These are phyloP conservation scores for Nansenia antarctica DNA, from an alignment of 2,113 vertebrate genomes.

Conservation along the genomic window DNA sequence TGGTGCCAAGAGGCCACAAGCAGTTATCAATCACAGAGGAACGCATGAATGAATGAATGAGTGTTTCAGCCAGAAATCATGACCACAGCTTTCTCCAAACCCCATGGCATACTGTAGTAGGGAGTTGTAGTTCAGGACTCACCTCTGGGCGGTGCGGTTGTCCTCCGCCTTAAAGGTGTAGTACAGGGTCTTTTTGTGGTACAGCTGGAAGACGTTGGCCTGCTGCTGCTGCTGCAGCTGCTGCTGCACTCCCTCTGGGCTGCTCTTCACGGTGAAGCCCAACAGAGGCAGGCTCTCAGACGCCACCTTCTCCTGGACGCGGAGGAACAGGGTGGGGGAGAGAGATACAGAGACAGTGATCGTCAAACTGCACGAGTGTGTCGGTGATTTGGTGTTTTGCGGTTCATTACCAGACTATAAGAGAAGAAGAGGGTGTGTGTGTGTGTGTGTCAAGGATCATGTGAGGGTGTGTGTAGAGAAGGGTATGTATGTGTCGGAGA, in stretches of 20 bases:
- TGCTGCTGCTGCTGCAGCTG: no score
- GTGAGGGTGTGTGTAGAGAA: background rate
- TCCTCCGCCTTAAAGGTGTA: conserved; percentile 93
- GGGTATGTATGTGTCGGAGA: background rate
- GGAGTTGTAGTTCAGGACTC: conserved; percentile 15
- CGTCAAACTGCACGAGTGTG: no score
- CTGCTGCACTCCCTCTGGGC: conserved; percentile 75
- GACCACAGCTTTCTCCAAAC: background rate
- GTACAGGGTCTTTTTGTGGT: conserved; percentile 95
- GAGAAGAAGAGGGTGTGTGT: no score
- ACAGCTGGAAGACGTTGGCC: conserved; percentile 87
- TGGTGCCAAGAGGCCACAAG: background rate
- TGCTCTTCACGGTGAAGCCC: conserved; percentile 92
- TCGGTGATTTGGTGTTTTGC: no score
- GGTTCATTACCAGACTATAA: no score
- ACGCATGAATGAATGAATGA: background rate
- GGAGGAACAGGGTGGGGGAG: background rate
- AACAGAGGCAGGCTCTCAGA: conserved; percentile 92
- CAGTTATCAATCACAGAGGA: background rate
- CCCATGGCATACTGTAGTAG: background rate
- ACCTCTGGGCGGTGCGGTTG: conserved; percentile 87
- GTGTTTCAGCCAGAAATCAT: background rate
- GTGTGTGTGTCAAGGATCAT: no score
- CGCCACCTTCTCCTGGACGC: conserved; percentile 88
- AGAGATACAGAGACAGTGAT: conserved; percentile 8